Percentiles rank a stretch among this genome's conserved stretches.
Conservation (phyloP, 2,888 invertebrate genomes). For the Drosophila peninsularis region DNA sequence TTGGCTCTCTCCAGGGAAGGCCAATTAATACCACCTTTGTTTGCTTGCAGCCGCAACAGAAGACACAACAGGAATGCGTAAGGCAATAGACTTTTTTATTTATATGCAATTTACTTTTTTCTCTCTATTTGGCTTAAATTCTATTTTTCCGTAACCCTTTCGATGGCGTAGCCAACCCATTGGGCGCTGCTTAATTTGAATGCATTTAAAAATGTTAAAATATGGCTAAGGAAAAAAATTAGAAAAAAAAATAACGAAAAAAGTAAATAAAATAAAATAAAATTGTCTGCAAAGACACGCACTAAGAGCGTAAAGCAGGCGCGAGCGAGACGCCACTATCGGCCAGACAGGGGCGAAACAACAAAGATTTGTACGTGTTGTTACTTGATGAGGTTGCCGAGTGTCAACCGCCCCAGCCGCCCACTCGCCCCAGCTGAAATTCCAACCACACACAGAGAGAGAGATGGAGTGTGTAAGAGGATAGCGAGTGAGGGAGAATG, state of each 20-base stretch:
- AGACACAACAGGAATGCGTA: constrained; percentile 29
- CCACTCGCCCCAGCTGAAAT: constrained; percentile 7
- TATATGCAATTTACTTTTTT: constrained; percentile 60
- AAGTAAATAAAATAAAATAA: constrained; percentile 33
- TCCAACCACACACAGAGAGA: constrained; percentile 24
- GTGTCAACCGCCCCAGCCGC: constrained; percentile 17
- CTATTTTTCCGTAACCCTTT: constrained; percentile 55
- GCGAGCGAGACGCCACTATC: constrained; percentile 31
- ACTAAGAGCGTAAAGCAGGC: constrained; percentile 58
- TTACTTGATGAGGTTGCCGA: constrained; percentile 64
- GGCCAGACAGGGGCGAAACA: constrained; percentile 46
- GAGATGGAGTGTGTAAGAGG: not conserved
- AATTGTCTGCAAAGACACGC: constrained; percentile 71
- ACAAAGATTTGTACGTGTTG: constrained; percentile 75
- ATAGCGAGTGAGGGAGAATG: constrained; percentile 13
- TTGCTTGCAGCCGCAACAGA: constrained; percentile 1
- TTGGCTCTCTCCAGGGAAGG: not conserved
- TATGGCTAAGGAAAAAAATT: constrained; percentile 53
- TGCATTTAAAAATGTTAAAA: constrained; percentile 78
- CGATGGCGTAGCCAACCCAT: constrained; percentile 31
- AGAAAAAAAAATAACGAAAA: not conserved
- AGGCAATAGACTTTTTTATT: constrained; percentile 63
- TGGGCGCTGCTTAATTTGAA: constrained; percentile 67
- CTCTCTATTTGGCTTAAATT: not conserved
- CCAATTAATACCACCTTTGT: constrained; percentile 27